Evolutionary conservation across 2,888 invertebrate species (phyloP).

Genomic region (Hyposoter dolosus): DNA sequence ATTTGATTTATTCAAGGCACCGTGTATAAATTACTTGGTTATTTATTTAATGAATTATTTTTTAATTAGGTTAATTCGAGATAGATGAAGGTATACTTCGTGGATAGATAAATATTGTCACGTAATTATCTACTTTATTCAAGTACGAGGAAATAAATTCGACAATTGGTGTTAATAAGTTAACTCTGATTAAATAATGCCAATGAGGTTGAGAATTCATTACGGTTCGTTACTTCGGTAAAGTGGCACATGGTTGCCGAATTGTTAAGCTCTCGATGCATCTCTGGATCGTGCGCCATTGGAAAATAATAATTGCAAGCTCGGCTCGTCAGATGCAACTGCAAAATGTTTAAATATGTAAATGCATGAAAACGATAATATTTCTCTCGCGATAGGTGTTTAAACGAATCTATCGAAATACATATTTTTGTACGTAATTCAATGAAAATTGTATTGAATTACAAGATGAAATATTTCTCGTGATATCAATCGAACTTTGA

Average conservation of each 20-base stretch:
- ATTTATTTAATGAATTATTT: background rate
- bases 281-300: background rate
- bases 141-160: background rate
- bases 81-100: background rate
- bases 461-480: background rate
- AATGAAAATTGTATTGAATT: background rate
- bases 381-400: slow-evolving; percentile 2
- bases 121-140: background rate
- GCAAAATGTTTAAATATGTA: background rate
- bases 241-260: background rate
- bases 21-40: background rate
- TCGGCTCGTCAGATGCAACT: background rate
- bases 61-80: background rate
- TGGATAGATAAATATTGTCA: background rate
- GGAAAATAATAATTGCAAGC: background rate
- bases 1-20: background rate
- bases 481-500: slow-evolving; percentile 29
- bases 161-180: background rate
- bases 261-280: background rate
- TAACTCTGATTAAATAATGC: background rate
- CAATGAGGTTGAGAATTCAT: background rate
- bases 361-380: background rate
- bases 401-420: background rate
- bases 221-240: background rate
- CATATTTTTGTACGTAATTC: background rate